Conservation (phyloP, 2,113 vertebrate genomes). For the Rhombomys opimus region DNA sequence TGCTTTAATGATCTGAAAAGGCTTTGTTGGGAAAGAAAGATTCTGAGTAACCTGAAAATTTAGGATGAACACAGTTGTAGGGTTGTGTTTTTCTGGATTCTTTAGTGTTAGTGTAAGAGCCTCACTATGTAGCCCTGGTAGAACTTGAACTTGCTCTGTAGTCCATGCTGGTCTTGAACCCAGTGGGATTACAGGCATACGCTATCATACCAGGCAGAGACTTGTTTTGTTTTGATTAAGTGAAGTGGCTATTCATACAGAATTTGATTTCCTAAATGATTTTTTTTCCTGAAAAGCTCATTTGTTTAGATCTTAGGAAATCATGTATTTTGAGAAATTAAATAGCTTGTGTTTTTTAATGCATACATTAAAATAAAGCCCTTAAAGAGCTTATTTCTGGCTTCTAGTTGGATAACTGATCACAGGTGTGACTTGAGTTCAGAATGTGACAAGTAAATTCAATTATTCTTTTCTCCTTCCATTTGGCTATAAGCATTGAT, state of each 20-base stretch:
- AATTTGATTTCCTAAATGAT: slow-evolving; percentile 7
- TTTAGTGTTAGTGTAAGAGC: background rate
- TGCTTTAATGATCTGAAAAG: slow-evolving; percentile 52
- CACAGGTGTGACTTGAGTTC: background rate
- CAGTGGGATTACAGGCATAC: background rate
- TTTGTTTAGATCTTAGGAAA: slow-evolving; percentile 56
- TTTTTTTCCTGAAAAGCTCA: background rate
- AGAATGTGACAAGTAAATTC: slow-evolving; percentile 37
- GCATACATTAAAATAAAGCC: slow-evolving; percentile 29
- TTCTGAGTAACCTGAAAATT: slow-evolving; percentile 30
- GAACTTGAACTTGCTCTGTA: background rate
- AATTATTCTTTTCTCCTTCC: background rate
- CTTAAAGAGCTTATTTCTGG: slow-evolving; percentile 13
- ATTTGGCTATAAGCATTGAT: slow-evolving; percentile 20
- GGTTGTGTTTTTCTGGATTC: background rate
- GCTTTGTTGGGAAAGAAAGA: slow-evolving; percentile 43
- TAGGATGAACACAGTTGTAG: slow-evolving; percentile 29
- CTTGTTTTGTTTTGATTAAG: background rate
- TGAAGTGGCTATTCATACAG: background rate
- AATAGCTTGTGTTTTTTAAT: background rate
- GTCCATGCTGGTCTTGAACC: background rate
- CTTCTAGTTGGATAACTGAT: background rate
- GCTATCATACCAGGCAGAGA: background rate
- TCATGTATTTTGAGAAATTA: slow-evolving; percentile 52
- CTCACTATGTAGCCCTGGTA: background rate